Conservation (phyloP, 2,797 vertebrate species). For the Onychomys torridus region DNA sequence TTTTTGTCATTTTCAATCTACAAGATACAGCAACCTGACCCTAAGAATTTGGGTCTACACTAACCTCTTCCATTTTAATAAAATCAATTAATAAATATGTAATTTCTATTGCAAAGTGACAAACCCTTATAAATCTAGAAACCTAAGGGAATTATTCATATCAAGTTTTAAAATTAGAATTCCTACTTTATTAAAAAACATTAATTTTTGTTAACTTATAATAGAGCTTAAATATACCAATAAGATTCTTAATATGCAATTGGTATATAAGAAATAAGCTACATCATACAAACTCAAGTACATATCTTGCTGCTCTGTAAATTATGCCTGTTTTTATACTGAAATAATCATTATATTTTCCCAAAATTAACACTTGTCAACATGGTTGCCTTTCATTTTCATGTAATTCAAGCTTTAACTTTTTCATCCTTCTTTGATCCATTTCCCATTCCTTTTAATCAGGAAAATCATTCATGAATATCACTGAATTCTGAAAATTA, state of each 20-base stretch:
- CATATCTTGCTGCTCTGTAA: constrained; percentile 52
- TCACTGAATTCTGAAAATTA: constrained; percentile 81
- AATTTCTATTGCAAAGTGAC: constrained; percentile 46
- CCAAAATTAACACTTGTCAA: constrained; percentile 21
- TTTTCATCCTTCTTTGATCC: constrained; percentile 28
- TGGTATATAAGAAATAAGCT: constrained; percentile 27
- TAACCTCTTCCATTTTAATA: constrained; percentile 48
- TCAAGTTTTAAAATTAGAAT: constrained; percentile 4
- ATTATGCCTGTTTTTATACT: constrained; percentile 59
- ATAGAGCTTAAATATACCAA: constrained; percentile 52
- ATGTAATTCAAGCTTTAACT: constrained; percentile 37
- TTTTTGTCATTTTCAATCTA: constrained; percentile 48
- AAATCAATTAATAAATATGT: constrained; percentile 43
- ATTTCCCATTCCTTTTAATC: constrained; percentile 59
- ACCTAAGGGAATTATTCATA: constrained; percentile 2
- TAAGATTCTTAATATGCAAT: constrained; percentile 52
- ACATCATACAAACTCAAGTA: constrained; percentile 35
- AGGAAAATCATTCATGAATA: constrained; percentile 83
- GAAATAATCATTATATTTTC: constrained; percentile 62
- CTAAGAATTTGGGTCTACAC: constrained; percentile 39
- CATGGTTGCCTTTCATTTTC: constrained; percentile 51
- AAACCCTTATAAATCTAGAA: constrained; percentile 49
- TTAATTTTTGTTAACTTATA: constrained; percentile 35
- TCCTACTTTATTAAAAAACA: constrained; percentile 43
- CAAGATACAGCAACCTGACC: neutral